Conservation (phyloP, 2,113 vertebrate genomes). For the Megalops atlanticus region DNA sequence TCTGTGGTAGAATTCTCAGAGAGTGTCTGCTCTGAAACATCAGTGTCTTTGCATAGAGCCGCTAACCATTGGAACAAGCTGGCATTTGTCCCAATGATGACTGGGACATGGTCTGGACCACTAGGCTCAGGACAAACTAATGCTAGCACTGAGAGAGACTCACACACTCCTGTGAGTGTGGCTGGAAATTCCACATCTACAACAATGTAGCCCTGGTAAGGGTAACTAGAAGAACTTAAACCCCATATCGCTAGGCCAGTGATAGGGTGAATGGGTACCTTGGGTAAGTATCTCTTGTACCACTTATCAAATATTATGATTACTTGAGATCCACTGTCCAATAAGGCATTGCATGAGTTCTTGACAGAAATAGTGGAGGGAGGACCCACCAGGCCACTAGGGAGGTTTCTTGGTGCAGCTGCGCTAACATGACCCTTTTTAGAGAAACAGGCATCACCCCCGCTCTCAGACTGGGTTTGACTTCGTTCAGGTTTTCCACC, state of each 20-base stretch:
- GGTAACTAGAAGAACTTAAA: not conserved
- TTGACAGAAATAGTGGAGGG: not conserved
- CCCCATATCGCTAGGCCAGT: not conserved
- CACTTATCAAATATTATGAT: not conserved
- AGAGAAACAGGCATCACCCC: not conserved
- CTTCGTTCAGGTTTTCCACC: not conserved
- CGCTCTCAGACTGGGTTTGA: too few species aligned
- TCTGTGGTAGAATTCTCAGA: too few species aligned
- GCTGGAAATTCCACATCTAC: not conserved
- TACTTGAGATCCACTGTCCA: constrained; percentile 14
- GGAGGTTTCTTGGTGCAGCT: not conserved
- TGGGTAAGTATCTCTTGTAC: not conserved
- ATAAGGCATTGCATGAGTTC: not conserved
- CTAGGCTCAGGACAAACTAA: not conserved
- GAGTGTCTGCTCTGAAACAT: too few species aligned
- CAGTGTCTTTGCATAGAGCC: too few species aligned
- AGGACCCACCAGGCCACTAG: not conserved
- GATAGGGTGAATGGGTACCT: not conserved
- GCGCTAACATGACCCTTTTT: not conserved
- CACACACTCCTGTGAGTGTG: not conserved
- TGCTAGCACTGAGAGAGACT: not conserved
- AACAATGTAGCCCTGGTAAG: constrained; percentile 4
- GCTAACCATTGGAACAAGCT: not conserved
- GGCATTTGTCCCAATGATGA: not conserved
- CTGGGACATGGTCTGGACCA: not conserved